Conservation (phyloP, 1,140 invertebrate species). For the Megalonaias nervosa region DNA sequence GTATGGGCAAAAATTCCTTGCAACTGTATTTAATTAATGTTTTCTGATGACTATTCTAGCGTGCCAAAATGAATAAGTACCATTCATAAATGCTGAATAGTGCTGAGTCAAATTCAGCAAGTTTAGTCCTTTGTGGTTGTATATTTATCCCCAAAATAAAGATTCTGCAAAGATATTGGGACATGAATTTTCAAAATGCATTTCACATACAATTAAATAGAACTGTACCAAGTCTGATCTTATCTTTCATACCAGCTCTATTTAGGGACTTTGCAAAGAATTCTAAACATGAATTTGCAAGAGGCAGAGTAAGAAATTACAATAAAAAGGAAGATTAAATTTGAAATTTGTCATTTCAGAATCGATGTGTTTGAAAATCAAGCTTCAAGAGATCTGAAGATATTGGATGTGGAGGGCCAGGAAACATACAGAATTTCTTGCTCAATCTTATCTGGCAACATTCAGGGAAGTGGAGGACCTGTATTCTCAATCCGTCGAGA, state of each 20-base stretch:
- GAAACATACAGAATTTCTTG: slow-evolving; percentile 1
- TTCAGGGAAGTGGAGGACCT: neutral
- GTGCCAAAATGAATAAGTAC: too few species aligned
- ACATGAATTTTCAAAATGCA: neutral
- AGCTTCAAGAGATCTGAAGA: neutral
- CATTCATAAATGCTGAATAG: too few species aligned
- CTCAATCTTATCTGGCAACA: slow-evolving; percentile 18
- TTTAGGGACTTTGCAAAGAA: neutral
- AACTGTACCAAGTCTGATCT: neutral
- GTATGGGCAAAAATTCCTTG: too few species aligned
- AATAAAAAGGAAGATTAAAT: neutral
- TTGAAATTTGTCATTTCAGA: slow-evolving; percentile 7
- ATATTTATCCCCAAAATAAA: too few species aligned
- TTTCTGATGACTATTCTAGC: too few species aligned
- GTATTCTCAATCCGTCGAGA: slow-evolving; percentile 20
- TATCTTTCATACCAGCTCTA: neutral
- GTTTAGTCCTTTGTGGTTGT: too few species aligned
- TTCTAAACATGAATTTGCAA: neutral
- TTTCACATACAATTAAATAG: neutral
- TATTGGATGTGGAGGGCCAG: slow-evolving; percentile 27
- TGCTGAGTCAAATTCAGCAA: too few species aligned
- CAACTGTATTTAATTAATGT: too few species aligned
- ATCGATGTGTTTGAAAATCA: slow-evolving; percentile 8
- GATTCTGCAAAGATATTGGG: neutral
- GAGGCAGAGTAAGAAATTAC: neutral